Conservation (phyloP, 1,140 invertebrate genomes). For the Musca vetustissima region DNA sequence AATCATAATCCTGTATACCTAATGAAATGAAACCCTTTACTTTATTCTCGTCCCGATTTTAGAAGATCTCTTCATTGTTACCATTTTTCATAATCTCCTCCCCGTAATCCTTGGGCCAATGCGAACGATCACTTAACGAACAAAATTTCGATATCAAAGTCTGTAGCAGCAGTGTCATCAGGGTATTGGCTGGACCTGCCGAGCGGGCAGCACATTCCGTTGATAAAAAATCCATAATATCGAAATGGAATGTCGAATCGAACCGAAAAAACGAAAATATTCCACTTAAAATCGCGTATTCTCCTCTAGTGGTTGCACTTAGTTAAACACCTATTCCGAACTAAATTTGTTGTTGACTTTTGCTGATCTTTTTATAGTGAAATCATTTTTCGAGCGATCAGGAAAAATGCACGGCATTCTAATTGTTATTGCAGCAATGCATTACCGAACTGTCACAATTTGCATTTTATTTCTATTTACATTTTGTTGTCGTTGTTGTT, state of each 20-base stretch:
- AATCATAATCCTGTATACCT: constrained; percentile 66
- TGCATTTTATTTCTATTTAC: neutral
- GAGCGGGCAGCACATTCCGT: constrained; percentile 50
- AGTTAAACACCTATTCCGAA: too few species aligned
- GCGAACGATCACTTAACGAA: constrained; percentile 58
- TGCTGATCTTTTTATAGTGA: too few species aligned
- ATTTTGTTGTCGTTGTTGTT: too few species aligned
- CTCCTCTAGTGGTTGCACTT: too few species aligned
- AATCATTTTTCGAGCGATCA: too few species aligned
- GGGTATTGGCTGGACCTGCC: constrained; percentile 54
- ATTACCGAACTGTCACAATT: neutral
- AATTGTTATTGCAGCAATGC: neutral
- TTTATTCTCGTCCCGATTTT: neutral
- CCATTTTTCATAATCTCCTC: constrained; percentile 32
- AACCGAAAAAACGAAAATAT: too few species aligned
- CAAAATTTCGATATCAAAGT: constrained; percentile 61
- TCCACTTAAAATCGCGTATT: too few species aligned
- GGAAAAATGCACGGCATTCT: too few species aligned
- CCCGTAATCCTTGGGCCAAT: constrained; percentile 61
- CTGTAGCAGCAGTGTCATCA: constrained; percentile 61
- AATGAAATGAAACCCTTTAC: neutral
- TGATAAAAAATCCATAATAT: constrained; percentile 46
- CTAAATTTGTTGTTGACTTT: too few species aligned
- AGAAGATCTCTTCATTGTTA: neutral
- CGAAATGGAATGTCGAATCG: too few species aligned